Evolutionary conservation across 1,140 invertebrate genomes (phyloP).

Genomic region (Hestina assimilis): DNA sequence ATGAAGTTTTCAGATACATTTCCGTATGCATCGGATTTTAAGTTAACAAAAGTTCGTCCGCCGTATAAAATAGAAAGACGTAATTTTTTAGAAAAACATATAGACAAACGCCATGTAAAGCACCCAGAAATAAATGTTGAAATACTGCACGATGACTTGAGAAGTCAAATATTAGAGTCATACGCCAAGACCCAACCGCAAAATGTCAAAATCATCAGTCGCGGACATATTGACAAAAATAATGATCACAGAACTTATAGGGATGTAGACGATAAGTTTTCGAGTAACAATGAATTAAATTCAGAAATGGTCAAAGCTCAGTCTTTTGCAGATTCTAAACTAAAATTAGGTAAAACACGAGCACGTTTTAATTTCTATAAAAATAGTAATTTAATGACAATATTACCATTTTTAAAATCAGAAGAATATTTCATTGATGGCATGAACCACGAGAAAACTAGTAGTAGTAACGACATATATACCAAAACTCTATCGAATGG

Average conservation of each 20-base stretch:
- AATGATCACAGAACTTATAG: constrained; percentile 44
- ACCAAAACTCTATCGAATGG: constrained; percentile 46
- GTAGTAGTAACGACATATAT: constrained; percentile 38
- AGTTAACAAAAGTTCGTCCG: constrained; percentile 42
- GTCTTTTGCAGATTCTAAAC: constrained; percentile 15
- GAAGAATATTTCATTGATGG: constrained; percentile 46
- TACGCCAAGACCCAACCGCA: constrained; percentile 39
- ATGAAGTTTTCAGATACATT: constrained; percentile 55
- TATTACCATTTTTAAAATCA: constrained; percentile 58
- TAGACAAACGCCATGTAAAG: constrained; percentile 41
- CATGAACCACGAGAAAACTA: constrained; percentile 25
- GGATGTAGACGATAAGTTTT: constrained; percentile 31
- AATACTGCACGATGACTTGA: constrained; percentile 54
- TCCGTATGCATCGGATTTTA: constrained; percentile 60
- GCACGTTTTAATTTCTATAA: constrained; percentile 11
- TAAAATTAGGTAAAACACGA: constrained; percentile 23
- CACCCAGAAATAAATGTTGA: constrained; percentile 57
- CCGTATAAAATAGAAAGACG: constrained; percentile 44
- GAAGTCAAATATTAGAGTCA: constrained; percentile 43
- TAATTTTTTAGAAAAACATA: constrained; percentile 38
- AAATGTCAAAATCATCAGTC: constrained; percentile 45
- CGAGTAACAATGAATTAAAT: constrained; percentile 23
- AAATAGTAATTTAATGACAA: constrained; percentile 42
- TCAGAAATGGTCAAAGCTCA: constrained; percentile 19
- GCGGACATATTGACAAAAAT: constrained; percentile 33